Evolutionary conservation across 2,113 vertebrate genomes (phyloP), one percentile per base, ranked within the genome.

Genomic region (Solea senegalensis): DNA sequence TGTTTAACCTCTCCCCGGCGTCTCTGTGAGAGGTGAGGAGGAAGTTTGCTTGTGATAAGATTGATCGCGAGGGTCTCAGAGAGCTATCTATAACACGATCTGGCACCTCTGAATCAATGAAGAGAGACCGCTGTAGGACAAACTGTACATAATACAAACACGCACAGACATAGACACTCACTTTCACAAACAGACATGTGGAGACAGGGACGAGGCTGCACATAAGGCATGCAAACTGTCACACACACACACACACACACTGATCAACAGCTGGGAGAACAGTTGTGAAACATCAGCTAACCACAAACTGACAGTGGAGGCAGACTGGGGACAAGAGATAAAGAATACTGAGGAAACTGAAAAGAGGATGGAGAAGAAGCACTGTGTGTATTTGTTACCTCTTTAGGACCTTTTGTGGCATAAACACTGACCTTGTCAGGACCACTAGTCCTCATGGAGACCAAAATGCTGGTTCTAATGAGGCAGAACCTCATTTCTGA

Each of bases 261-360:
- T 46, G 67, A 85, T 82, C 72, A 85, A 74, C 85, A 86, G 82
- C 81, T 86, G 77, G 78, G 75, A 79, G 74, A 86, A 63, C 76
- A 85, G 84, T 90, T 88, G 81, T 75, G 86, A 86, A 86, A 90
- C 78, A 82, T 82, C 83, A 84, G 75, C 81, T 28, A 57, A 90
- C 87, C 89, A 81, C 89, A 88, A 93, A 91, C 92, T 92, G 92
- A 94, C 88, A 93, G 50, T 82, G 80, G 49, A 69, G 68, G 72
- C 69, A 77, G 39, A 82, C 76, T 40, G 83, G 13, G 85, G 76
- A 79, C 70, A 74, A 65, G 71, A 76, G 63, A 84, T 90, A 83
- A 88, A 83, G 74, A 79, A 81, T 53, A 81, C 59, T 46, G 67
- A 83, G 79, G 73, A 86, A 88, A 78, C 58, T 78, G 82, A 28